A percentile compares a stretch with the other conserved stretches of the same genome.
phyloP scores from a whole-genome alignment of 2,797 vertebrate species.

The Etheostoma perlongum region DNA sequence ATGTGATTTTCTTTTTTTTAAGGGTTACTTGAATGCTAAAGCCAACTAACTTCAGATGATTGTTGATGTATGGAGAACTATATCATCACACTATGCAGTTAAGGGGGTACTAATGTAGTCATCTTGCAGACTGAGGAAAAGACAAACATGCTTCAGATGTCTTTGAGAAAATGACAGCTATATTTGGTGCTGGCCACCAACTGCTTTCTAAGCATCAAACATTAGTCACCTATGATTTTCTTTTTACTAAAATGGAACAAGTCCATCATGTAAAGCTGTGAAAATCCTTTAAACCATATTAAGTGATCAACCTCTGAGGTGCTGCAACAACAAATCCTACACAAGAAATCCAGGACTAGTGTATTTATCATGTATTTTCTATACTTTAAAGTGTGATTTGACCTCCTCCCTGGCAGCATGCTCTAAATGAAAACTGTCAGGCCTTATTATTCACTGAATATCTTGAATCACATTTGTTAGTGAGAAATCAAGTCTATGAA shows the following conservation, averaged over 20 bases:
- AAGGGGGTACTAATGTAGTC: neutral
- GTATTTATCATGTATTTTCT: slow-evolving; percentile 71
- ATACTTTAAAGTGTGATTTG: slow-evolving; percentile 62
- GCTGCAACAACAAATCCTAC: slow-evolving; percentile 45
- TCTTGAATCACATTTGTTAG: slow-evolving; percentile 26
- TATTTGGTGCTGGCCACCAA: slow-evolving; percentile 83
- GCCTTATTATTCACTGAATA: slow-evolving; percentile 48
- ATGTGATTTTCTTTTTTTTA: slow-evolving; percentile 37
- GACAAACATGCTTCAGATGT: neutral
- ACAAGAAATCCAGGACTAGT: slow-evolving; percentile 30
- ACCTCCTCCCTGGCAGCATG: slow-evolving; percentile 55
- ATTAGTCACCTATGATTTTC: neutral
- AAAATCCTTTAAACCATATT: slow-evolving; percentile 27
- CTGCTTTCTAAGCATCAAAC: slow-evolving; percentile 48
- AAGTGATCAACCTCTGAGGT: slow-evolving; percentile 44
- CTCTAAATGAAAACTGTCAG: slow-evolving; percentile 48
- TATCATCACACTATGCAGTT: slow-evolving; percentile 56
- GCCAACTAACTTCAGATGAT: slow-evolving; percentile 41
- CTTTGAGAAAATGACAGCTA: slow-evolving; percentile 18
- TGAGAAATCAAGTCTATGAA: slow-evolving; percentile 24
- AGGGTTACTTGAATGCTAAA: slow-evolving; percentile 44
- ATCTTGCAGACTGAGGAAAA: slow-evolving; percentile 28
- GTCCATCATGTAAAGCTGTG: slow-evolving; percentile 46
- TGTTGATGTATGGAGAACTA: slow-evolving; percentile 27
- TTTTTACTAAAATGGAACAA: slow-evolving; percentile 25